Base-by-base conservation (phyloP, 2,888 invertebrate genomes). In the Geophilus truncorum region DNA sequence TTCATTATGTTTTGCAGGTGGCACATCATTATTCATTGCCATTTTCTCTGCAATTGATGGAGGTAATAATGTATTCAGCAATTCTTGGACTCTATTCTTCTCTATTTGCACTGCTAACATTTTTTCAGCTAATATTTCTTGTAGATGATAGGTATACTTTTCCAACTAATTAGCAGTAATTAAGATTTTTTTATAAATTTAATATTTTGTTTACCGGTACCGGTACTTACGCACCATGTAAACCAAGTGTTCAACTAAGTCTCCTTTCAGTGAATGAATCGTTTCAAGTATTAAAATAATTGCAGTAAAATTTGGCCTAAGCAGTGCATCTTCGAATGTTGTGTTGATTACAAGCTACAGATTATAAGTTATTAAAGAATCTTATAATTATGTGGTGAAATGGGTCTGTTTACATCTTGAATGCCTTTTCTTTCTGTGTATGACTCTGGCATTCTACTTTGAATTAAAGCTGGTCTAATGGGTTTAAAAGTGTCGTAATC, bases 221-320 rank as follows among this genome's bases (percentile, higher is more conserved):
- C 5, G 23, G 23, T 6, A 62, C 23, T 6, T 7, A 62, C 18
- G 34, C 40, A 78, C 78, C 78, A 78, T 78, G 34, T 32, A 18
- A 40, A 78, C 21, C 18, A 78, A 28, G 15, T 78, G 34, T 34
- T 78, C 32, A 18, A 78, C 40, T 18, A 78, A 21, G n/a, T 78
- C 78, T 34, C 78, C 78, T 23, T 78, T 36, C 36, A 78, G 6
- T 36, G 78, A 40, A 78, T 78, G 78, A n/a, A 78, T 78, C n/a
- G 1, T 12, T 15, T 18, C 40, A 21, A 78, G 15, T 10, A 9
- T 21, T 23, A 6, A 1, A 6, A 40, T 25, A 23, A 40, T 21
- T 1, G 34, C 78, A 18, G n/a, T 34, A 40, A 78, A 78, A 1
- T 21, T 1, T 5, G 78, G 78, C 7, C 78, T 7, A 25, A 5